phyloP scores from a whole-genome alignment of 2,797 vertebrate genomes.

The Enoplosus armatus region DNA sequence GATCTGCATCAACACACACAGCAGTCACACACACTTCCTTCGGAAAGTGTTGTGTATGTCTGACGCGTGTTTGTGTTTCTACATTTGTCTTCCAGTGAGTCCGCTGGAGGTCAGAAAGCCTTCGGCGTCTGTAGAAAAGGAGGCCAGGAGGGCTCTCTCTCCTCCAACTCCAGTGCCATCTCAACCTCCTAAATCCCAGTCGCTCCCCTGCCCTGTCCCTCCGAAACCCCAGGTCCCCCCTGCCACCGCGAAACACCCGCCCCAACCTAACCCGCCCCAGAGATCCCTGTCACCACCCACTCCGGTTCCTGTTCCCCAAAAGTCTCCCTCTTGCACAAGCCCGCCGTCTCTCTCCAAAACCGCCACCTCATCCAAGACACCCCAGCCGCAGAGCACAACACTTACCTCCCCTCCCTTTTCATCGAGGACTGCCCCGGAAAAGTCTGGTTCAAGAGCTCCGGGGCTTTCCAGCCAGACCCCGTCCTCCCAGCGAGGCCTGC shows the following conservation, averaged over 20 bases:
- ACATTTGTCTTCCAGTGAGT: conserved; percentile 50
- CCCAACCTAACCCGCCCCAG: conserved; percentile 16
- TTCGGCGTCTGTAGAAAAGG: conserved; percentile 73
- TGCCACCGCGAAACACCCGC: conserved; percentile 55
- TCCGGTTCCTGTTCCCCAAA: conserved; percentile 36
- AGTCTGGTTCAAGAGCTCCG: conserved; percentile 35
- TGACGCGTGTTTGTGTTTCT: neutral
- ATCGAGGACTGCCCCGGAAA: conserved; percentile 32
- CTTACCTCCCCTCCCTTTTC: conserved; percentile 48
- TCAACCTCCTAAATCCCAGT: conserved; percentile 56
- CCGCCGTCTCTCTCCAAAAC: conserved; percentile 35
- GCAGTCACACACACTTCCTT: neutral
- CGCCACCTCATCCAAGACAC: conserved; percentile 7
- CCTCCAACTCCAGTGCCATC: conserved; percentile 61
- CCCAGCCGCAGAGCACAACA: conserved; percentile 21
- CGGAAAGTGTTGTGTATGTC: neutral
- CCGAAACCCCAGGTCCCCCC: conserved; percentile 60
- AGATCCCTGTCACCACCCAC: conserved; percentile 71
- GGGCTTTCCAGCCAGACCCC: conserved; percentile 40
- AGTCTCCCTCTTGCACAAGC: conserved; percentile 31
- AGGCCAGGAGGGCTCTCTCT: conserved; percentile 67
- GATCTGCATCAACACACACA: neutral
- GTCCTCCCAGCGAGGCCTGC: conserved; percentile 36
- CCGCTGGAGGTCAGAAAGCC: conserved; percentile 74
- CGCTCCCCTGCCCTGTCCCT: conserved; percentile 49